These are phyloP conservation scores for Dasyornis broadbenti DNA, from an alignment of 2,113 vertebrate species.

Conservation along the genomic window DNA sequence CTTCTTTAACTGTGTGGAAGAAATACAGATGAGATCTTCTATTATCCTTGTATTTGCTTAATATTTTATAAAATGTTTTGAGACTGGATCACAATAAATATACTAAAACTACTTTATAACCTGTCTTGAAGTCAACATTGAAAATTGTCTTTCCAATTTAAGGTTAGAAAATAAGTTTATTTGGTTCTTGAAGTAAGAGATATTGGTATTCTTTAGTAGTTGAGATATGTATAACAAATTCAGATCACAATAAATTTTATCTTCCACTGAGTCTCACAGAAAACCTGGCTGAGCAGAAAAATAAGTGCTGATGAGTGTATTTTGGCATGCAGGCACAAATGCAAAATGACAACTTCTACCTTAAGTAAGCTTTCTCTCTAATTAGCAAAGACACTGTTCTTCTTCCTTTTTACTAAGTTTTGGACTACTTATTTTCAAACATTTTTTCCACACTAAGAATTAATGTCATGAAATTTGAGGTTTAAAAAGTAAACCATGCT, in stretches of 20 bases:
- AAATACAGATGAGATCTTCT: not conserved
- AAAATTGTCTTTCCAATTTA: not conserved
- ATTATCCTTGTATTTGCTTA: not conserved
- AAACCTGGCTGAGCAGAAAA: not conserved
- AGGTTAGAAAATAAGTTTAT: not conserved
- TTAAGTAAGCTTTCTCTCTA: not conserved
- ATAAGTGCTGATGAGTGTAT: not conserved
- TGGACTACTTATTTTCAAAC: not conserved
- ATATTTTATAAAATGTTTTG: not conserved
- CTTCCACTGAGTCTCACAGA: not conserved
- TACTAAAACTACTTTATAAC: not conserved
- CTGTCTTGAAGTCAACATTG: not conserved
- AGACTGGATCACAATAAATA: not conserved
- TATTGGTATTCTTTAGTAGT: not conserved
- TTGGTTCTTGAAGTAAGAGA: not conserved
- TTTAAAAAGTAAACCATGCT: not conserved
- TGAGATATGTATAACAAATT: not conserved
- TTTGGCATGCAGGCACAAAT: not conserved
- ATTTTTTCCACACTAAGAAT: not conserved
- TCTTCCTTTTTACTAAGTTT: not conserved
- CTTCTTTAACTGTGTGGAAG: not conserved
- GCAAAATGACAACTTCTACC: not conserved
- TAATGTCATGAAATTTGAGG: not conserved
- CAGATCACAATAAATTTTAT: not conserved
- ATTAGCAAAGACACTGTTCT: not conserved